These are phyloP conservation scores for Pachypeltis micranthus DNA, from an alignment of 1,140 invertebrate species.

Conservation along the genomic window DNA sequence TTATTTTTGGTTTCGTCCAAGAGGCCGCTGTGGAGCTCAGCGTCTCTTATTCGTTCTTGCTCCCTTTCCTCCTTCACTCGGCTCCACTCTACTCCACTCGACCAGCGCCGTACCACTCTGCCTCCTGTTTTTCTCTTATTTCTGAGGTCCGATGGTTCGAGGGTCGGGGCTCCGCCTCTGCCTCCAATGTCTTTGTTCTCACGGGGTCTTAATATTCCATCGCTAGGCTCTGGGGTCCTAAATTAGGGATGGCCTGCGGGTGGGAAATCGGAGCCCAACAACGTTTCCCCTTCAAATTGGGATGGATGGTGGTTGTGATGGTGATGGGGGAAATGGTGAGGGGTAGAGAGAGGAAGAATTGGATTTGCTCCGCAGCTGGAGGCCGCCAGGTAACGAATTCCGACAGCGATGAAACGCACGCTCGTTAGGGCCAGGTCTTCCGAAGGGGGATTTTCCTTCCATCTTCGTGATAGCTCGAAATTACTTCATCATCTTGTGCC, in stretches of 20 bases:
- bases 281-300: too few species aligned
- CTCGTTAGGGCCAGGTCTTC: background rate
- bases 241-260: background rate
- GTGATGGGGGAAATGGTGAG: too few species aligned
- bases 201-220: conserved; percentile 7
- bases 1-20: too few species aligned
- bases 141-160: too few species aligned
- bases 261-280: too few species aligned
- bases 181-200: conserved; percentile 2
- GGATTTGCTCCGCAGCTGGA: background rate
- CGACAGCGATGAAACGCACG: background rate
- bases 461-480: background rate
- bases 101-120: background rate
- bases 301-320: too few species aligned
- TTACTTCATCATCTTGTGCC: conserved; percentile 2
- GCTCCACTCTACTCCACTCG: background rate
- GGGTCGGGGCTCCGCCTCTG: background rate
- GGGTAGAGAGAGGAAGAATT: background rate
- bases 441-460: background rate
- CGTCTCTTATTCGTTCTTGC: too few species aligned
- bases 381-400: conserved; percentile 4
- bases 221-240: background rate
- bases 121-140: background rate
- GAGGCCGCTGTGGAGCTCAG: too few species aligned
- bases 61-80: background rate